Evolutionary conservation across 2,797 vertebrate genomes (phyloP).

Genomic region (Neopelma chrysocephalum): DNA sequence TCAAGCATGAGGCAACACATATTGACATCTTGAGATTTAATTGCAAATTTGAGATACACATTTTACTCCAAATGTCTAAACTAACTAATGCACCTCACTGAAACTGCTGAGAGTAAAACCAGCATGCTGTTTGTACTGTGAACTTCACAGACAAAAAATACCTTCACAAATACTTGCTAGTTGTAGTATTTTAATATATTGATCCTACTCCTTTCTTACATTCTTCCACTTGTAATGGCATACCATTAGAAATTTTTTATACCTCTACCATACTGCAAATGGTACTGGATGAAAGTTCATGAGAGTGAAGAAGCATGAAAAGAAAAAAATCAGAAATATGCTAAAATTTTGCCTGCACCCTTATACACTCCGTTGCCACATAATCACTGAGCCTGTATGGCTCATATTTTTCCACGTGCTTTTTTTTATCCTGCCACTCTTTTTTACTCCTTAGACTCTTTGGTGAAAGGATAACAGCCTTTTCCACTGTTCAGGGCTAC

Average conservation of each 20-base stretch:
- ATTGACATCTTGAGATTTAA: background rate
- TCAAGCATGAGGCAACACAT: background rate
- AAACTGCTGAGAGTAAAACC: background rate
- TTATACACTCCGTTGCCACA: background rate
- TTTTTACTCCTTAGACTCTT: background rate
- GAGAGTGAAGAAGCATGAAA: background rate
- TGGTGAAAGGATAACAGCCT: background rate
- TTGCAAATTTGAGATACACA: background rate
- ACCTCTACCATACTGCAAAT: background rate
- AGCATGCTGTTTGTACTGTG: background rate
- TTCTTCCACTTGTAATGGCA: background rate
- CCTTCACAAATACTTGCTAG: background rate
- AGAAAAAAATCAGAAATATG: background rate
- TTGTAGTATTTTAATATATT: background rate
- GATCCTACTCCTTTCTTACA: background rate
- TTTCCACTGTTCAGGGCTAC: background rate
- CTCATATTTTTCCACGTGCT: background rate
- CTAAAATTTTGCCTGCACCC: background rate
- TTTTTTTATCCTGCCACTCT: background rate
- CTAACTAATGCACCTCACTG: background rate
- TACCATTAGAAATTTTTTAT: background rate
- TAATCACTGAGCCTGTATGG: background rate
- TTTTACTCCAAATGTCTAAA: background rate
- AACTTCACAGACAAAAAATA: background rate
- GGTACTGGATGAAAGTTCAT: background rate